Evolutionary conservation across 2,888 invertebrate species (phyloP), one percentile per base, ranked within the genome.

Genomic region (Tenthredo notha): DNA sequence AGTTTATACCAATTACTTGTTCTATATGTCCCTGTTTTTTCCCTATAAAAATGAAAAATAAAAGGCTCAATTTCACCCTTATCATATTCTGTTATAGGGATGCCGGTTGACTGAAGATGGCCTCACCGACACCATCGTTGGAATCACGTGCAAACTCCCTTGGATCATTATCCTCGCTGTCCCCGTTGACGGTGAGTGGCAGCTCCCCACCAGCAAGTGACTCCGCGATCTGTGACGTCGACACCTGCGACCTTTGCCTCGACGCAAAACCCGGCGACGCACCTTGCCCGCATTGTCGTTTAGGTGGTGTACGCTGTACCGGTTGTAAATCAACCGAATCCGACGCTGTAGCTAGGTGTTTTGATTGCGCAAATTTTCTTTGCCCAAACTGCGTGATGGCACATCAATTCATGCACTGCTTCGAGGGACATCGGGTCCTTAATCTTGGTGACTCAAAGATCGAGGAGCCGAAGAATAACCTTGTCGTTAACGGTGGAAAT

Each of bases 321-420:
- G 98, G 98, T 92, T 99, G 99, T 95, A 99, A 99, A 94, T 98
- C 98, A 89, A 98, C 97, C 93, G 98, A 98, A 93, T 96, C 98
- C 29, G 97, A 97, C 96, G 99, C 99, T 77, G 98, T 98, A 85
- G 98, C 98, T 87, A 97, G 98, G 93, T 99, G 99, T 94, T 97
- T 98, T 92, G 99, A 99, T 94, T 99, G 99, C 94, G 97, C 98
- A 92, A 98, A 98, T 93, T 98, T 97, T 93, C 96, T 99, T 90
- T 99, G 99, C 94, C 97, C 98, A 86, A 98, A 98, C 94, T 99
- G 99, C 96, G 98, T 98, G 91, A 98, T 98, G 96, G 99, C 99
- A 87, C 99, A 99, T 94, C 98, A 99, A 94, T 98, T 98, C 94
- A 99, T 99, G 99, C 98, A 99, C 94, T 99, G 99, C 94, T 99